A percentile compares a stretch with the other conserved stretches of the same genome.
Evolutionary conservation across 2,797 vertebrate genomes (phyloP).

Genomic region (Acropternis orthonyx): DNA sequence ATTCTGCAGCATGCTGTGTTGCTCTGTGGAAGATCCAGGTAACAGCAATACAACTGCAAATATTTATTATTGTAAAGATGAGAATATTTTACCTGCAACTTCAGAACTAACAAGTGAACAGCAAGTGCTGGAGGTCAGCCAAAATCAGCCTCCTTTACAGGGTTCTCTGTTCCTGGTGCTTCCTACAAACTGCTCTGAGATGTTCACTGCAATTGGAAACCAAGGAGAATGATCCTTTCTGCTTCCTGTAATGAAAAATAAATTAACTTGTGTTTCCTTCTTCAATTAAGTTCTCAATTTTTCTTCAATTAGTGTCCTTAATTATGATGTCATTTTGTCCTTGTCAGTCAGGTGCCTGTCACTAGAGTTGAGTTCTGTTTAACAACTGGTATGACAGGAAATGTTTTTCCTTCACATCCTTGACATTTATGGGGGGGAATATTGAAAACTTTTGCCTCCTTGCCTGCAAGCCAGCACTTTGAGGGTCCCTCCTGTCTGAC

Average conservation of each 20-base stretch:
- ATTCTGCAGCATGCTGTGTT: not conserved
- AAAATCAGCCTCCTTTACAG: not conserved
- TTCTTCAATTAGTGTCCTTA: constrained; percentile 30
- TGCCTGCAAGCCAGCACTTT: not conserved
- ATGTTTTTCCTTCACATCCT: not conserved
- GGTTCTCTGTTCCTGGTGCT: not conserved
- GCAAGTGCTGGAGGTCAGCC: not conserved
- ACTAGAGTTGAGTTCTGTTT: not conserved
- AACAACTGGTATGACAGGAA: not conserved
- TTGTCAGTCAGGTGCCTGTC: not conserved
- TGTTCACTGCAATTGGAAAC: not conserved
- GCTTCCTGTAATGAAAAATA: not conserved
- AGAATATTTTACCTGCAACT: not conserved
- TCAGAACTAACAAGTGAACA: not conserved
- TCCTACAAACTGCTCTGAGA: not conserved
- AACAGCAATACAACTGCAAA: not conserved
- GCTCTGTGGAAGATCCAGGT: not conserved
- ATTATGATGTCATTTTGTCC: not conserved
- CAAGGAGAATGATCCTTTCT: not conserved
- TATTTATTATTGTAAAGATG: not conserved
- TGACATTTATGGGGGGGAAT: not conserved
- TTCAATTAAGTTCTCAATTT: constrained; percentile 5
- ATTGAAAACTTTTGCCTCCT: not conserved
- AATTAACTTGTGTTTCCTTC: not conserved
- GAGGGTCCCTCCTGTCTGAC: not conserved